phyloP scores from a whole-genome alignment of 2,888 invertebrate species.

The Calliopum simillimum region DNA sequence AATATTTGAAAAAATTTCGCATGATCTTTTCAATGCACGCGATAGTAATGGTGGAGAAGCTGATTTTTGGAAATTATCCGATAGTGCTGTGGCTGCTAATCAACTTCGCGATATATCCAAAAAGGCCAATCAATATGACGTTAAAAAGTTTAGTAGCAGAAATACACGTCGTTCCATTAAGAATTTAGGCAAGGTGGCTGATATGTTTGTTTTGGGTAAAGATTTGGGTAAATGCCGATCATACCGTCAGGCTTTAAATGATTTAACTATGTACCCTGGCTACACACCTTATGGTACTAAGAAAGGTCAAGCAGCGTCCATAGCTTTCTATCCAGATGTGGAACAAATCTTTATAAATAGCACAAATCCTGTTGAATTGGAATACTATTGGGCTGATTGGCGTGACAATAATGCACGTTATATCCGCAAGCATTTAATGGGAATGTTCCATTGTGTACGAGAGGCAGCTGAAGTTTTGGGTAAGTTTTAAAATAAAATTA shows the following conservation, averaged over 20 bases:
- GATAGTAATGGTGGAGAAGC: slow-evolving; percentile 40
- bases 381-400: too few species aligned
- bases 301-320: too few species aligned
- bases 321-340: too few species aligned
- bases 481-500: background rate
- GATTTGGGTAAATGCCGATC: too few species aligned
- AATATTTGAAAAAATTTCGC: background rate
- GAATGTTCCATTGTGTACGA: too few species aligned
- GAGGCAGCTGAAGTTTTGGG: too few species aligned
- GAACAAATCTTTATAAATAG: too few species aligned
- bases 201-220: slow-evolving; percentile 35
- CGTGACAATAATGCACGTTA: too few species aligned
- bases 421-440: background rate
- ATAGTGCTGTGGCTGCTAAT: slow-evolving; percentile 39
- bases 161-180: slow-evolving; percentile 37
- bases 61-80: slow-evolving; percentile 36
- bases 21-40: background rate
- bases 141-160: slow-evolving; percentile 33
- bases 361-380: too few species aligned
- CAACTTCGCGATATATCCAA: slow-evolving; percentile 59
- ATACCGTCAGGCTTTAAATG: too few species aligned
- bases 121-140: slow-evolving; percentile 70
- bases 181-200: slow-evolving; percentile 37
- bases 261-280: too few species aligned
- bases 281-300: too few species aligned